phyloP scores from a whole-genome alignment of 2,797 vertebrate species.

The Characodon lateralis region DNA sequence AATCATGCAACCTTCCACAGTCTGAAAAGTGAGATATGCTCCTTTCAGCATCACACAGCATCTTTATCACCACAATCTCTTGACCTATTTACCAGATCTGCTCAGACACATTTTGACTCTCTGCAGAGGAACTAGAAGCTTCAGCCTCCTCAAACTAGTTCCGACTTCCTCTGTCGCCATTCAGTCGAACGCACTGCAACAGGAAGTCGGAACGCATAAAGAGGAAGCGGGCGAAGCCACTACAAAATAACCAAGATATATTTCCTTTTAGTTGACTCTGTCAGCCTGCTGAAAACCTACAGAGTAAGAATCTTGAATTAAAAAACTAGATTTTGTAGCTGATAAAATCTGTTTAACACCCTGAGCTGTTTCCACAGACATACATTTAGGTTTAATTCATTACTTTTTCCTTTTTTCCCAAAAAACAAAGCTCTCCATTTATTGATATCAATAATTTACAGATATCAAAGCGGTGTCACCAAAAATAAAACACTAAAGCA shows the following conservation, averaged over 20 bases:
- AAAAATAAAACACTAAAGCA: no score
- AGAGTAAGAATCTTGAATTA: not conserved
- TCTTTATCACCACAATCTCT: not conserved
- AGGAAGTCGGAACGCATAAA: constrained; percentile 69
- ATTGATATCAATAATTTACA: no score
- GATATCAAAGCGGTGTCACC: no score
- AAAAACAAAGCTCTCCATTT: no score
- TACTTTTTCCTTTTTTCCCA: not conserved
- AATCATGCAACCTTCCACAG: not conserved
- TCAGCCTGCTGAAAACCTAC: constrained; percentile 47
- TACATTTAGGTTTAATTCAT: not conserved
- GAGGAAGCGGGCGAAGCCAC: constrained; percentile 72
- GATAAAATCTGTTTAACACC: not conserved
- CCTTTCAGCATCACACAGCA: not conserved
- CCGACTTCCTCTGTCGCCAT: constrained; percentile 66
- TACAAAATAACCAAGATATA: constrained; percentile 52
- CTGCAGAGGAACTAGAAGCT: constrained; percentile 17
- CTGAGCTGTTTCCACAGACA: not conserved
- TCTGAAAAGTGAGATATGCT: not conserved
- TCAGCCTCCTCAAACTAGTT: constrained; percentile 24
- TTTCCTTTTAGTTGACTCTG: constrained; percentile 56
- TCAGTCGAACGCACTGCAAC: constrained; percentile 28
- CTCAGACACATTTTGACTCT: constrained; percentile 3
- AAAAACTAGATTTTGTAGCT: not conserved
- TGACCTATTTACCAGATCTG: constrained; percentile 48